These are phyloP conservation scores for Gymnosoma rotundatum DNA, from an alignment of 2,888 invertebrate genomes.

Conservation along the genomic window DNA sequence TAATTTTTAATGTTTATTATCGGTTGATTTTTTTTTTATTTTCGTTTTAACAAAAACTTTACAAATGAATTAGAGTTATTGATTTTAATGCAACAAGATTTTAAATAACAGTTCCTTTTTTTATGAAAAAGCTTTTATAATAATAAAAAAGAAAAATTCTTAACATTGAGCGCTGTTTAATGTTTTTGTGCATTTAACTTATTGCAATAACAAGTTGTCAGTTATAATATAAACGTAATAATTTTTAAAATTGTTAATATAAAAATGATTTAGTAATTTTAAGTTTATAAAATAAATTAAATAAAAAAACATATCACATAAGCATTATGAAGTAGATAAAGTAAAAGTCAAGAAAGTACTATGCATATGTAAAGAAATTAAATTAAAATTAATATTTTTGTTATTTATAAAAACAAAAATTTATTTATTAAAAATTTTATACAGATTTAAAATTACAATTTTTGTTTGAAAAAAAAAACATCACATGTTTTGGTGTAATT, in stretches of 20 bases:
- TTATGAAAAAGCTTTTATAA: slow-evolving; percentile 11
- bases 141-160: slow-evolving; percentile 5
- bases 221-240: slow-evolving; percentile 4
- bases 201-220: slow-evolving; percentile 16
- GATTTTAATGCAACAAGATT: slow-evolving; percentile 35
- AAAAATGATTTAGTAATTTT: slow-evolving; percentile 18
- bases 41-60: slow-evolving; percentile 56
- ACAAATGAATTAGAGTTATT: slow-evolving; percentile 5
- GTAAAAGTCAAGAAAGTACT: slow-evolving; percentile 9
- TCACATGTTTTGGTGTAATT: too few species aligned
- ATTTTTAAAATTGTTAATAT: neutral
- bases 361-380: neutral
- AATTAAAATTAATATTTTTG: neutral
- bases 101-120: slow-evolving; percentile 3
- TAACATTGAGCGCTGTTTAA: slow-evolving; percentile 54
- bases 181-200: slow-evolving; percentile 59
- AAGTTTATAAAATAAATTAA: slow-evolving; percentile 36
- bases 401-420: too few species aligned
- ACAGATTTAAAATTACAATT: too few species aligned
- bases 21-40: slow-evolving; percentile 40
- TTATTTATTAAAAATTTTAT: too few species aligned
- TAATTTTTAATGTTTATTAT: slow-evolving; percentile 70
- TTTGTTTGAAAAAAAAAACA: too few species aligned
- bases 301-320: slow-evolving; percentile 65
- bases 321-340: slow-evolving; percentile 58